These are phyloP conservation scores for Drosophila mettleri DNA, from an alignment of 2,888 invertebrate species.

Conservation along the genomic window DNA sequence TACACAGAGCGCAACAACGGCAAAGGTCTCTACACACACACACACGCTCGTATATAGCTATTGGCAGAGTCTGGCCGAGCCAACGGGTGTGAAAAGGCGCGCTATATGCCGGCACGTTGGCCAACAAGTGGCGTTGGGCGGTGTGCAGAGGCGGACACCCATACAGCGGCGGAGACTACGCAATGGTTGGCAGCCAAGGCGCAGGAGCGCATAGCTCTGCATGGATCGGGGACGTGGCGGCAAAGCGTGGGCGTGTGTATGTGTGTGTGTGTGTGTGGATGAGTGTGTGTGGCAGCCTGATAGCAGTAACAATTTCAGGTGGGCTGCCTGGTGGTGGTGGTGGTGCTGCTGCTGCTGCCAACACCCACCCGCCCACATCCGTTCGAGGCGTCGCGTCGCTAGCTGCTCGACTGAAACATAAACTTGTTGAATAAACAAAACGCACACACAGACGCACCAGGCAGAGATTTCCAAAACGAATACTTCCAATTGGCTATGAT, in stretches of 20 bases:
- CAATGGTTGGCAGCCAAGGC: constrained; percentile 53
- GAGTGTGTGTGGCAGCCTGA: constrained; percentile 31
- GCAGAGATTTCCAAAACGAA: constrained; percentile 61
- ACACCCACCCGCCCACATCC: constrained; percentile 28
- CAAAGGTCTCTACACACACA: constrained; percentile 7
- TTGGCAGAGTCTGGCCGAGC: constrained; percentile 27
- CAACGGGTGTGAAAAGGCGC: constrained; percentile 54
- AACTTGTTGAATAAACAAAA: constrained; percentile 70
- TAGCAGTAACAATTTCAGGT: constrained; percentile 63
- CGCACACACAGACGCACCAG: constrained; percentile 25
- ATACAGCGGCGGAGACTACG: constrained; percentile 31
- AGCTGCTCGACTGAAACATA: constrained; percentile 67
- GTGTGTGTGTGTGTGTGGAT: constrained; percentile 1
- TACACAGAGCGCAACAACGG: constrained; percentile 16
- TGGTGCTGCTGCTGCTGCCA: constrained; percentile 5
- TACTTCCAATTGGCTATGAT: constrained; percentile 61
- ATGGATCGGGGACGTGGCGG: constrained; percentile 25
- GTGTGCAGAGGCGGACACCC: constrained; percentile 3
- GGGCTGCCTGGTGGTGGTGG: constrained; percentile 35
- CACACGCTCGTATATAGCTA: constrained; percentile 11
- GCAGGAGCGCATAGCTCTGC: constrained; percentile 50
- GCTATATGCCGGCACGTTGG: constrained; percentile 56
- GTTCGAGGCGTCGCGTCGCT: constrained; percentile 20
- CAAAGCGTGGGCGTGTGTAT: constrained; percentile 18
- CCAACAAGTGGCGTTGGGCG: constrained; percentile 43